Conservation (phyloP, 2,113 vertebrate species). For the Lucifuga dentata region DNA sequence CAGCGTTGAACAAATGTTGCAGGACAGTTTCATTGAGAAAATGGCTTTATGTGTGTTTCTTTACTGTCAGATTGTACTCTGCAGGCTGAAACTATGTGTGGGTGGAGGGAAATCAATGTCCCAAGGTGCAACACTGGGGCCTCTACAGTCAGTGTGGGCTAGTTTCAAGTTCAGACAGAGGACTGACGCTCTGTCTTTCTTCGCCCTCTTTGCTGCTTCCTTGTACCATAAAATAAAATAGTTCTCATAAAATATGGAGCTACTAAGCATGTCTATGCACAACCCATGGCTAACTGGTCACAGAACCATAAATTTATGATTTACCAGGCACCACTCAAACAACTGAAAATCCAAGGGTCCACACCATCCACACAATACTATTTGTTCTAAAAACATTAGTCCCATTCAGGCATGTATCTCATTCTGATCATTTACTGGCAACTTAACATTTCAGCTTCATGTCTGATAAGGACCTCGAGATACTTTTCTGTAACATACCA, state of each 20-base stretch:
- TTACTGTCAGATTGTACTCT: constrained; percentile 33
- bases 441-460: too few species aligned
- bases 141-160: constrained; percentile 41
- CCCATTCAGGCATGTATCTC: too few species aligned
- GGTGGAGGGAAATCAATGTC: constrained; percentile 63
- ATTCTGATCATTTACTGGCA: too few species aligned
- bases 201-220: constrained; percentile 18
- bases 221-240: too few species aligned
- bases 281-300: constrained; percentile 39
- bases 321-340: constrained; percentile 6
- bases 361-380: not conserved
- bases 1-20: constrained; percentile 29
- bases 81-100: constrained; percentile 51
- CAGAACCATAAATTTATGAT: constrained; percentile 28
- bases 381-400: constrained; percentile 13
- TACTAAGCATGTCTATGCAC: constrained; percentile 39
- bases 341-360: not conserved
- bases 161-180: constrained; percentile 52
- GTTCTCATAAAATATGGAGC: constrained; percentile 61
- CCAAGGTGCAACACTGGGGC: constrained; percentile 46
- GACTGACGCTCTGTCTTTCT: constrained; percentile 16
- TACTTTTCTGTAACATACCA: too few species aligned
- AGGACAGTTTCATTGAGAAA: constrained; percentile 9
- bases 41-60: constrained; percentile 35
- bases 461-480: too few species aligned